These are phyloP conservation scores for Glaucidium brasilianum DNA, from an alignment of 2,113 vertebrate species.

Conservation along the genomic window DNA sequence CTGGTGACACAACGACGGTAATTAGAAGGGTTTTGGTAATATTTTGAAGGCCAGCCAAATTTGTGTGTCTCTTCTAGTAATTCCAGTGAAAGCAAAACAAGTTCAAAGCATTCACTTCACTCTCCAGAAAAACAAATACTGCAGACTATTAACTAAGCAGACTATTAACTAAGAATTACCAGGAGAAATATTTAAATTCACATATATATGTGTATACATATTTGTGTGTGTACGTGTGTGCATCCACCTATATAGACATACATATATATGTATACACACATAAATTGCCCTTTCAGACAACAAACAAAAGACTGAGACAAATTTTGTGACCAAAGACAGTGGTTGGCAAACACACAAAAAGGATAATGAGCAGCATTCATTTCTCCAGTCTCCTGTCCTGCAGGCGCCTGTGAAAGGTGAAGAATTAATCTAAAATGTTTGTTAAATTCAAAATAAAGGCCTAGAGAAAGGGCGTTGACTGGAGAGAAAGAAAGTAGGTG, in stretches of 20 bases:
- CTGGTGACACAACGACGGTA: background rate
- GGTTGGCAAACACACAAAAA: background rate
- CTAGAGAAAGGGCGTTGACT: background rate
- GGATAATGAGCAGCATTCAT: background rate
- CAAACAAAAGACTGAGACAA: background rate
- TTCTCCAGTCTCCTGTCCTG: background rate
- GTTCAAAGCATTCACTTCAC: constrained; percentile 24
- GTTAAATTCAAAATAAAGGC: background rate
- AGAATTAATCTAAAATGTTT: background rate
- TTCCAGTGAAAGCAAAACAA: constrained; percentile 26
- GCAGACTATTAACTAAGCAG: background rate
- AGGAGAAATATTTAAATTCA: background rate
- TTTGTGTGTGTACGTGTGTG: background rate
- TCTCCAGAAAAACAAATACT: constrained; percentile 18
- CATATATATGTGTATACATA: background rate
- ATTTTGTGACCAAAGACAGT: background rate
- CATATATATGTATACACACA: background rate
- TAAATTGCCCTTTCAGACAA: background rate
- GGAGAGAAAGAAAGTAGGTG: background rate
- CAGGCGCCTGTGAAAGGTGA: background rate
- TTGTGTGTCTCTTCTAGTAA: background rate
- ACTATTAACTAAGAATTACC: background rate
- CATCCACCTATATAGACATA: background rate
- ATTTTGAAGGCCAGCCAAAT: constrained; percentile 30
- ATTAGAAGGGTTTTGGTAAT: background rate